A percentile compares a stretch with the other conserved stretches of the same genome.
Conservation (phyloP, 2,797 vertebrate genomes). For the Protosalanx chinensis region DNA sequence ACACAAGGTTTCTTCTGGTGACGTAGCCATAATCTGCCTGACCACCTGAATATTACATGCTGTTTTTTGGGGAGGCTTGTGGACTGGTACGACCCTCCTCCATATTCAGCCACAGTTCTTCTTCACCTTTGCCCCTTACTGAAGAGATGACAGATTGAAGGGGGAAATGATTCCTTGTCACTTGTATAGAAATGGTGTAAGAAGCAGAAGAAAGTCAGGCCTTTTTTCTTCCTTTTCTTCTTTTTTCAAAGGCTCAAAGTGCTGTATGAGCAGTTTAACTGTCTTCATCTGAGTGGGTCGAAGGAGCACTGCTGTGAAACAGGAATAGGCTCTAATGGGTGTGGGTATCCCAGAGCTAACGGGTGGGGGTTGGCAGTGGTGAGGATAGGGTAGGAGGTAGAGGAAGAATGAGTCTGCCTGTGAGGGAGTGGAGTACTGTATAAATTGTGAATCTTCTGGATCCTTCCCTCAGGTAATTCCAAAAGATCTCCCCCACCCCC, state of each 20-base stretch:
- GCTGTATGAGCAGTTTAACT: conserved; percentile 68
- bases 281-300: conserved; percentile 56
- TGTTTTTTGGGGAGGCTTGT: conserved; percentile 47
- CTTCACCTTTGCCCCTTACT: conserved; percentile 65
- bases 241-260: conserved; percentile 54
- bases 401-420: conserved; percentile 11
- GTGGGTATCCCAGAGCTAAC: conserved; percentile 43
- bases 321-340: conserved; percentile 53
- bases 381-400: too few species aligned
- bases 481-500: conserved; percentile 42
- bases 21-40: neutral
- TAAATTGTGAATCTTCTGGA: conserved; percentile 42
- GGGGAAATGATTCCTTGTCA: conserved; percentile 76
- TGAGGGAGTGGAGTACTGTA: conserved; percentile 29
- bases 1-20: conserved; percentile 5
- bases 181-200: conserved; percentile 68
- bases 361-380: too few species aligned
- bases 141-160: conserved; percentile 75
- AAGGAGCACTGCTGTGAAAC: conserved; percentile 65
- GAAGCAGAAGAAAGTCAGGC: conserved; percentile 55
- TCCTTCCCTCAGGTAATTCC: conserved; percentile 58
- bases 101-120: conserved; percentile 64
- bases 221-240: conserved; percentile 52
- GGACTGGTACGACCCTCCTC: conserved; percentile 26
- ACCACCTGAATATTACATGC: conserved; percentile 16